These are phyloP conservation scores for Danio jaintianensis DNA, from an alignment of 2,797 vertebrate genomes.

Conservation along the genomic window DNA sequence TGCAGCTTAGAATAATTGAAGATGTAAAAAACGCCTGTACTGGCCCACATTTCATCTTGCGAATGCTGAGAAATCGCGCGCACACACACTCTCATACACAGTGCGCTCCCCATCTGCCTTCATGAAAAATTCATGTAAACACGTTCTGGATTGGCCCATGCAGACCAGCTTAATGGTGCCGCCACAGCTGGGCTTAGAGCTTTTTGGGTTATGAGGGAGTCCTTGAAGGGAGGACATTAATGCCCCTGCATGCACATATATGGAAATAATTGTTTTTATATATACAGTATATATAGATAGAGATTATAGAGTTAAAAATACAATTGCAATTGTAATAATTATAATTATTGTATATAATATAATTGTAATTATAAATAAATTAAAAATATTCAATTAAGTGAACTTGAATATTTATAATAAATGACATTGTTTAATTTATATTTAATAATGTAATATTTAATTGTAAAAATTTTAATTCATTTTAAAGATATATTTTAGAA, in stretches of 20 bases:
- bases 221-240: slow-evolving; percentile 2
- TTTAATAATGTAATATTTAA: background rate
- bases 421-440: too few species aligned
- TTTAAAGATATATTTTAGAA: background rate
- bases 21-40: slow-evolving; percentile 38
- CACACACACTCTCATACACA: slow-evolving; percentile 20
- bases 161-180: slow-evolving; percentile 53
- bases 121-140: slow-evolving; percentile 80
- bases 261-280: background rate
- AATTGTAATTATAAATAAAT: too few species aligned
- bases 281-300: slow-evolving; percentile 2
- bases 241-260: background rate
- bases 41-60: slow-evolving; percentile 39
- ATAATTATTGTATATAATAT: too few species aligned
- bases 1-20: slow-evolving; percentile 27
- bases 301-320: background rate
- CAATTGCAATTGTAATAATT: background rate
- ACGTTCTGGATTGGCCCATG: slow-evolving; percentile 64
- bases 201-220: slow-evolving; percentile 29
- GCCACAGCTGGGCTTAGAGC: slow-evolving; percentile 54
- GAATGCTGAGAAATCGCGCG: slow-evolving; percentile 5
- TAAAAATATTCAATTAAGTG: too few species aligned
- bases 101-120: slow-evolving; percentile 72
- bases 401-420: too few species aligned
- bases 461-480: background rate